Evolutionary conservation across 2,113 vertebrate genomes (phyloP), one percentile per base, ranked within the genome.

Genomic region (Heterochromis multidens): DNA sequence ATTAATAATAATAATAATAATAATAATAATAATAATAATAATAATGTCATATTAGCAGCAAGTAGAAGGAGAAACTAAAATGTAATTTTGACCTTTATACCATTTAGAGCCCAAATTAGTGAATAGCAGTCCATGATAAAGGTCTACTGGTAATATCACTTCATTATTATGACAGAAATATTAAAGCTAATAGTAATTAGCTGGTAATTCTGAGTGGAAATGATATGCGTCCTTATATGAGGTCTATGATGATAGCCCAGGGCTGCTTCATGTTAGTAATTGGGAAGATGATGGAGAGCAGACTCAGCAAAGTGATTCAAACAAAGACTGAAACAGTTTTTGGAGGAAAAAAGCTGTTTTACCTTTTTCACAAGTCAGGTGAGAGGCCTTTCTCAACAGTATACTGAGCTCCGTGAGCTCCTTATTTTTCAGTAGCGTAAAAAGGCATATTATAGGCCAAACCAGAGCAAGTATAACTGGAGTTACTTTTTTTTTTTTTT

Each of bases 1-100:
- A 91, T 88, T 83, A 85, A 87, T 82, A 70, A 60, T 83, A 83
- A 79, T 79, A 79, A 78, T 80, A 62, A 87, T 65, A 78, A 23
- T 62, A 58, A 63, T 14, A 14, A 62, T 62, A 19, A 62, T 62
- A n/a, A 62, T 13, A 63, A 35, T 31, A 63, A 63, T 40, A 70
- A 70, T 46, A 27, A 19, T 72, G 67, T 29, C 65, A 85, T 80
- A 3, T 85, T 46, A 35, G 23, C 46, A 2, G 3, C 4, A 3
- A 72, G 62, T 54, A 35, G 56, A 80, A 65, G 62, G 33, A 60
- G 3, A 82, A 83, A 52, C 43, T 43, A 49, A 58, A 72, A 63
- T 67, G 61, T 74, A 6, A 81, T 81, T 82, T 62, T 81, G 58
- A 58, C 29, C 27, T 49, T 80, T 82, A 40, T 78, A 1, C 9